Evolutionary conservation across 2,888 invertebrate species (phyloP).

Genomic region (Ichneumoninae sp.): DNA sequence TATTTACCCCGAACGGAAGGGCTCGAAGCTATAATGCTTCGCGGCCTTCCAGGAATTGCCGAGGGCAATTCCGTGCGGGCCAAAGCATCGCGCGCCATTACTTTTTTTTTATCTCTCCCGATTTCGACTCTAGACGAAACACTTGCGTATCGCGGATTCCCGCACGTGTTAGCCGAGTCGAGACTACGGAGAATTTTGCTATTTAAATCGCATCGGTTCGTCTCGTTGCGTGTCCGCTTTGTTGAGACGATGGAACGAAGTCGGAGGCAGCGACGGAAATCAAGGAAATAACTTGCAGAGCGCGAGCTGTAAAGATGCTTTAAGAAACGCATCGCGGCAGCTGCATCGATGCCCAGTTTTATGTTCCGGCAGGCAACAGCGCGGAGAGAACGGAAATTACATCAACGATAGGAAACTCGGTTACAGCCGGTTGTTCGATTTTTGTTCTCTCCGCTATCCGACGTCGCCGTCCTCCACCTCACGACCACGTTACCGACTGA

Average conservation of each 20-base stretch:
- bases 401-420: neutral
- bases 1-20: neutral
- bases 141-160: neutral
- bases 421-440: neutral
- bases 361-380: neutral
- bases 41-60: neutral
- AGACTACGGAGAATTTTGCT: neutral
- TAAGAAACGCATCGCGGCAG: neutral
- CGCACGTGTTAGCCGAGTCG: neutral
- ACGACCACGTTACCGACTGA: neutral
- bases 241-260: neutral
- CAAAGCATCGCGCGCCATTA: neutral
- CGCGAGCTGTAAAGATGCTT: neutral
- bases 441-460: neutral
- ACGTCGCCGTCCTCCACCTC: neutral
- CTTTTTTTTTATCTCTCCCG: neutral
- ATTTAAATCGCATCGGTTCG: conserved; percentile 1
- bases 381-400: neutral
- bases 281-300: neutral
- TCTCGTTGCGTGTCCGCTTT: neutral
- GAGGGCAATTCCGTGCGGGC: neutral
- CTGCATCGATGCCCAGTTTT: neutral
- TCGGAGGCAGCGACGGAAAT: neutral
- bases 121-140: neutral
- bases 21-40: neutral